Conservation (phyloP, 1,140 invertebrate species). For the Eufriesea mexicana region DNA sequence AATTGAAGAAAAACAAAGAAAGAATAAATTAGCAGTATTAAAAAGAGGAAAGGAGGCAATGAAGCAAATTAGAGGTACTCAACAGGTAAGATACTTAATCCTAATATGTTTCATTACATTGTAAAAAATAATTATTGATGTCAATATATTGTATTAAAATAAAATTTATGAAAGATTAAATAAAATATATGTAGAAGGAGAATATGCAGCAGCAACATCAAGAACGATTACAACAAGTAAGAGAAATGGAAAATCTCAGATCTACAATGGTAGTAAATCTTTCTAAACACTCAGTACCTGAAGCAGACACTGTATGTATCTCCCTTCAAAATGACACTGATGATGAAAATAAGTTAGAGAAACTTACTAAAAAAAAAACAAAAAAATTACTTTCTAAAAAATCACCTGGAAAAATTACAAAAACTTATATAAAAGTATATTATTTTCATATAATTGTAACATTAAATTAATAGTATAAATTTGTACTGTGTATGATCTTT, state of each 20-base stretch:
- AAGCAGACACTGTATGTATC: background rate
- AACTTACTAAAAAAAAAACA: conserved; percentile 33
- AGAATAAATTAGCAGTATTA: conserved; percentile 74
- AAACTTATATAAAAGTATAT: conserved; percentile 46
- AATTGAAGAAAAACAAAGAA: conserved; percentile 69
- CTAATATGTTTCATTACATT: background rate
- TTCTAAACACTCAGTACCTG: conserved; percentile 48
- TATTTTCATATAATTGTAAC: background rate
- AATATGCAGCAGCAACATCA: conserved; percentile 67
- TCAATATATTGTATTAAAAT: conserved; percentile 31
- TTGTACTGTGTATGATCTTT: background rate
- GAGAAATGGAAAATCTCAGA: conserved; percentile 81
- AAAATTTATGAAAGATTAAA: conserved; percentile 39
- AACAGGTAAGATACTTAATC: conserved; percentile 38
- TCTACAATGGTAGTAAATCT: conserved; percentile 77
- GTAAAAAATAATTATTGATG: conserved; percentile 3
- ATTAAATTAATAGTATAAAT: background rate
- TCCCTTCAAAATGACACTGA: conserved; percentile 9
- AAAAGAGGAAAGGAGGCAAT: conserved; percentile 79
- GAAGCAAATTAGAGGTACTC: conserved; percentile 71
- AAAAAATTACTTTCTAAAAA: conserved; percentile 57
- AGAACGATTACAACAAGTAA: conserved; percentile 76
- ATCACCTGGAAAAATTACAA: conserved; percentile 59
- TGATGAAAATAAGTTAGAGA: conserved; percentile 19
- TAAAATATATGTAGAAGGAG: conserved; percentile 61